phyloP scores from a whole-genome alignment of 1,140 invertebrate species.

The Parapsyche elsis region DNA sequence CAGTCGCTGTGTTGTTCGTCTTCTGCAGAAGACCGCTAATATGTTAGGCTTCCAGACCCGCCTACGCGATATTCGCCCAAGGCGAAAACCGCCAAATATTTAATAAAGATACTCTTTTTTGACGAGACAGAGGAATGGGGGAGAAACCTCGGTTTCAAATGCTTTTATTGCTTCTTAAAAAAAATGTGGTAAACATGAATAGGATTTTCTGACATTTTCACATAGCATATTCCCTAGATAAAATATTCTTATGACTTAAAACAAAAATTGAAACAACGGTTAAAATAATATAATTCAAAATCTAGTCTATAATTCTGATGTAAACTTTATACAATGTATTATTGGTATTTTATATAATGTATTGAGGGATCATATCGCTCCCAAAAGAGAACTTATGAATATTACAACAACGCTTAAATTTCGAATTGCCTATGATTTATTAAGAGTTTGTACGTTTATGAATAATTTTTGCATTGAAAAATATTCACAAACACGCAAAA shows the following conservation, averaged over 20 bases:
- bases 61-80: slow-evolving; percentile 2
- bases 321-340: no score
- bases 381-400: no score
- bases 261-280: no score
- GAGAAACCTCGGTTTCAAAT: neutral
- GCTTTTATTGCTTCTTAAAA: neutral
- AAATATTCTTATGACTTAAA: no score
- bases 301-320: no score
- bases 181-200: neutral
- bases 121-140: neutral
- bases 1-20: neutral
- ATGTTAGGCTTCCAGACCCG: neutral
- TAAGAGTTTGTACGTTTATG: neutral
- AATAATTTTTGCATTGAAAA: neutral
- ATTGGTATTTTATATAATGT: no score
- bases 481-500: neutral
- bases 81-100: slow-evolving; percentile 6
- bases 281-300: no score
- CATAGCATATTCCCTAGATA: no score
- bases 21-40: slow-evolving; percentile 17
- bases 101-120: slow-evolving; percentile 22
- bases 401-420: no score
- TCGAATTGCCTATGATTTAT: no score
- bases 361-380: no score
- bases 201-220: neutral